These are phyloP conservation scores for Dicrurus megarhynchus DNA, from an alignment of 2,113 vertebrate genomes.

Conservation along the genomic window DNA sequence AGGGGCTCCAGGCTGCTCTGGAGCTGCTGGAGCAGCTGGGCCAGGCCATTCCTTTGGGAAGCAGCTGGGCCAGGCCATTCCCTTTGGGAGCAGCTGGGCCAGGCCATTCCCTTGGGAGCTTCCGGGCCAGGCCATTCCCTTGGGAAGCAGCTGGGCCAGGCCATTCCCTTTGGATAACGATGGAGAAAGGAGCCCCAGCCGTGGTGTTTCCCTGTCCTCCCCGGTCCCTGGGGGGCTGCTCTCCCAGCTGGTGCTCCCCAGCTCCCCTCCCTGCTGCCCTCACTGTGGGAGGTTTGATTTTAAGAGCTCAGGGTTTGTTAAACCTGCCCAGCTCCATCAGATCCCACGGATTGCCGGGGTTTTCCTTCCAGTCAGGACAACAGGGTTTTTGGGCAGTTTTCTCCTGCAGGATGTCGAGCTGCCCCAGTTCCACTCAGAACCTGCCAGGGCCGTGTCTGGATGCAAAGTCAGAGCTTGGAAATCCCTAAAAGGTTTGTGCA, in stretches of 20 bases:
- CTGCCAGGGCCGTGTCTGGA: accelerated
- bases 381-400: neutral
- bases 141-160: neutral
- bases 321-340: neutral
- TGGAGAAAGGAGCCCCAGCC: accelerated
- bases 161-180: accelerated
- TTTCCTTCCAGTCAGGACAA: neutral
- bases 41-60: neutral
- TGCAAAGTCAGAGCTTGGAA: neutral
- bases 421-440: neutral
- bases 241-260: neutral
- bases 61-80: neutral
- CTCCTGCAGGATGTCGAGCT: neutral
- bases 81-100: neutral
- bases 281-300: neutral
- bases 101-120: neutral
- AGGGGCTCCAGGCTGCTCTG: accelerated
- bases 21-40: neutral
- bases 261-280: neutral
- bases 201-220: neutral
- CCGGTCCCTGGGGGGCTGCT: accelerated
- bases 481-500: neutral
- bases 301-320: neutral
- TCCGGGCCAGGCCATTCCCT: no score
- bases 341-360: accelerated